Evolutionary conservation across 2,888 invertebrate genomes (phyloP), one percentile per base, ranked within the genome.

Genomic region (Pseudoips prasinana): DNA sequence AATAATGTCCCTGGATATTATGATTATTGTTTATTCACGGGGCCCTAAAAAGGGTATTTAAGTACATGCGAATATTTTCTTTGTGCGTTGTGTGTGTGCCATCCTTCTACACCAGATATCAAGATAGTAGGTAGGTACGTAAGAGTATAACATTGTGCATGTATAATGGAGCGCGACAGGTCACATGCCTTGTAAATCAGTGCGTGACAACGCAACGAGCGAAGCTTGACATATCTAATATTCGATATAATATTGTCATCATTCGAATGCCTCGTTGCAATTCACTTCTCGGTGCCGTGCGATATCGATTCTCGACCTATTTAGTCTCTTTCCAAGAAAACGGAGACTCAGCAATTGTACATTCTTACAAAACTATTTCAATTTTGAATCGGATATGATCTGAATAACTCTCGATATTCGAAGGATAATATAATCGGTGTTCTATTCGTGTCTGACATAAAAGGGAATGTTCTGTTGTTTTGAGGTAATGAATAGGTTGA

Each of bases 171-270:
- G 54, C 40, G 43, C 50, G 65, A 38, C 47, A 57, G 64, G 65
- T 67, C 63, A 56, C 68, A 73, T 74, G 58, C 62, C 64, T 54
- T 59, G 65, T 57, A 71, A 75, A 73, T 61, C 64, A 64, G 77
- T 65, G 74, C 76, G 64, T 69, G 73, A 65, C 72, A 57, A 44
- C 58, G 48, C 61, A 20, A 7, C 46, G 58, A 64, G 61, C 64
- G 58, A 56, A 64, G 68, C 51, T 63, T 46, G 66, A 14, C 5
- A 14, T 14, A 14, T 5, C 14, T 14, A 14, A 14, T 14, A 14
- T 14, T 14, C 5, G 14, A 70, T 71, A 72, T 56, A 51, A 55
- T 46, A 46, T 53, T 59, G n/a, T 56, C 62, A 35, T 57, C 59
- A 46, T 54, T 59, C 49, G 63, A 71, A 74, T 75, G 65, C 46